Base-by-base conservation (phyloP, 2,113 vertebrate species). In the Regulus satrapa region DNA sequence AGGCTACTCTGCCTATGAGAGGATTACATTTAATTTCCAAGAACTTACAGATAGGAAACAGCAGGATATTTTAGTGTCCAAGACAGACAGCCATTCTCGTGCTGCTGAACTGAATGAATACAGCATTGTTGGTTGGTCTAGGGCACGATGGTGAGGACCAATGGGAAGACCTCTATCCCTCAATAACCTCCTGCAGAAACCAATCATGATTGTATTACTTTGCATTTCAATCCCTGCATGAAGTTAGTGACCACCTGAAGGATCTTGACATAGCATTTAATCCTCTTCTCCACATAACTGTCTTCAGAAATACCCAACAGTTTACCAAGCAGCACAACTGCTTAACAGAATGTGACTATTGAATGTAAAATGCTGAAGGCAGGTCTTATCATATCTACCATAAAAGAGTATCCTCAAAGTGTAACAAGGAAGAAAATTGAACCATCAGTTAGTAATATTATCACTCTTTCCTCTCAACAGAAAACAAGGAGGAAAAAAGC, bases 401-500 rank as follows among this genome's bases (percentile, higher is more conserved):
- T 17, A 48, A 45, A 75, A 49, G 17, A 36, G 2, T 32, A 69
- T 69, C 32, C 63, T 71, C 40, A 41, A 67, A 90, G 51, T 3
- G 4, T 38, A 88, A 69, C 26, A 80, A 36, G 18, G 38, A 89
- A 89, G 68, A 84, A 84, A 66, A 24, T 20, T 18, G 51, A 88
- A 61, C 24, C 14, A 63, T 71, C 49, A 41, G 46, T 59, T 91
- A 74, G n/a, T 6, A 88, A 52, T 41, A 56, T 43, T 64, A 72
- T 76, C 78, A 14, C 34, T 45, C 28, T 34, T 15, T 31, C 72
- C 82, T 74, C 75, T 71, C 48, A 88, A 79, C 29, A 80, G n/a
- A 90, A 90, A 88, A 67, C 52, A 73, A 58, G 55, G 59, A 80
- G 48, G 48, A 93, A 80, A 72, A 77, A 75, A 71, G 40, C 48